Percentiles rank a stretch among this genome's conserved stretches.
Evolutionary conservation across 35 echinoderm and acorn worm species (phyloP).

Genomic region (Apostichopus parvimensis): DNA sequence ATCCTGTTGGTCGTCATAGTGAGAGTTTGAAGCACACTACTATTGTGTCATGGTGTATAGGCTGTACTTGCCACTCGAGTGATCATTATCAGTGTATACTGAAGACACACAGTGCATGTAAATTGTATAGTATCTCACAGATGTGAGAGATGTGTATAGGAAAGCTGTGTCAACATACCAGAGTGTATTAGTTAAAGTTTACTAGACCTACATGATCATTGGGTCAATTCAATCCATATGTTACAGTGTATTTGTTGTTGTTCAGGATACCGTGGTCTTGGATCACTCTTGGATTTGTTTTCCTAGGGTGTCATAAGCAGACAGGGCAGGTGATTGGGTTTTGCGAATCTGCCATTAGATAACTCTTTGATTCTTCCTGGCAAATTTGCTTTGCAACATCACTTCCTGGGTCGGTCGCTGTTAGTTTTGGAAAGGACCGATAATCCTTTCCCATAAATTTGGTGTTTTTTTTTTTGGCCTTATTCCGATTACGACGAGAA

Average conservation of each 20-base stretch:
- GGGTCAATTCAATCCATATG: conserved; percentile 46
- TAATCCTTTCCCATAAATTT: not conserved
- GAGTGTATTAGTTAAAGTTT: not conserved
- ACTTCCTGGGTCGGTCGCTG: conserved; percentile 11
- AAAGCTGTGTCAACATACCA: conserved; percentile 40
- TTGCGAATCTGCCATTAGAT: not conserved
- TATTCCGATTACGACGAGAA: no score
- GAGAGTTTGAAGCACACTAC: no score
- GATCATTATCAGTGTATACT: not conserved
- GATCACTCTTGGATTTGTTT: conserved; percentile 22
- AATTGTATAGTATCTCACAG: not conserved
- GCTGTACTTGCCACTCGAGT: not conserved
- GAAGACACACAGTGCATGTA: not conserved
- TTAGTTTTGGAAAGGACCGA: not conserved
- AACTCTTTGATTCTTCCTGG: conserved; percentile 22
- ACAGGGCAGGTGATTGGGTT: conserved; percentile 14
- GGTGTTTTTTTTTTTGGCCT: no score
- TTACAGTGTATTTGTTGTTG: not conserved
- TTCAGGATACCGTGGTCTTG: conserved; percentile 43
- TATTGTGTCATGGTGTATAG: no score
- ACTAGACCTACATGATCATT: not conserved
- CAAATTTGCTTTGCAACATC: not conserved
- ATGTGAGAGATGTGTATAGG: conserved; percentile 8
- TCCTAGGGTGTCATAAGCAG: conserved; percentile 5
- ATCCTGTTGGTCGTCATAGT: no score